Evolutionary conservation across 2,797 vertebrate species (phyloP), one percentile per base, ranked within the genome.

Genomic region (Poecile montanus): DNA sequence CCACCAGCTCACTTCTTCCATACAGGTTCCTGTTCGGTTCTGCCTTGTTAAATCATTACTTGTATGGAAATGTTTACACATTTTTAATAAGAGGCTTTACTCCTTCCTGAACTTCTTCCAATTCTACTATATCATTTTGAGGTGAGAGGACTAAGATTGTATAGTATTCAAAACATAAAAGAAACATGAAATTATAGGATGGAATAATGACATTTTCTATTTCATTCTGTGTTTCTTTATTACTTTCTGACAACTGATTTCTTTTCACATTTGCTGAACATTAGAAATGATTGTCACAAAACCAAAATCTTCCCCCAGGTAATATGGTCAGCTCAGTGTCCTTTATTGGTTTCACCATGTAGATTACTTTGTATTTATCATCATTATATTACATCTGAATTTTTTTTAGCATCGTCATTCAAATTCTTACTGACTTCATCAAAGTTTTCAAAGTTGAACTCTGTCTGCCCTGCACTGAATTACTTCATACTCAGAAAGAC

Each of bases 141-240:
- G 15, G 4, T 44, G 38, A 0, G 0, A 4, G 7, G 9, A 48
- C 19, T n/a, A 36, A 15, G 36, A 16, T 7, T 74, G 9, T 25
- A 10, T 4, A 70, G 4, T 34, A 48, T 57, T 70, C 34, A 88
- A 75, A 93, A 60, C 23, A n/a, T 20, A 65, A 2, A 3, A 70
- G 51, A 81, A 77, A 66, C 34, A 36, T 62, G 14, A 77, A 56
- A 8, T 48, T 66, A n/a, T 27, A 57, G 2, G 7, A 30, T 40
- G 20, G 6, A n/a, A 74, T 62, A 71, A 75, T 79, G 34, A 36
- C 6, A 40, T 86, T 79, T 86, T 58, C 42, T 63, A 10, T 60
- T 86, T 86, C 16, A 34, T 72, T 86, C 9, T 74, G 7, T 63
- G 21, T 45, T 88, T 82, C 17, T 53, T 61, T 85, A 40, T 75